Base-by-base conservation (phyloP, 2,888 invertebrate species). In the Tolmerus cingulatus region DNA sequence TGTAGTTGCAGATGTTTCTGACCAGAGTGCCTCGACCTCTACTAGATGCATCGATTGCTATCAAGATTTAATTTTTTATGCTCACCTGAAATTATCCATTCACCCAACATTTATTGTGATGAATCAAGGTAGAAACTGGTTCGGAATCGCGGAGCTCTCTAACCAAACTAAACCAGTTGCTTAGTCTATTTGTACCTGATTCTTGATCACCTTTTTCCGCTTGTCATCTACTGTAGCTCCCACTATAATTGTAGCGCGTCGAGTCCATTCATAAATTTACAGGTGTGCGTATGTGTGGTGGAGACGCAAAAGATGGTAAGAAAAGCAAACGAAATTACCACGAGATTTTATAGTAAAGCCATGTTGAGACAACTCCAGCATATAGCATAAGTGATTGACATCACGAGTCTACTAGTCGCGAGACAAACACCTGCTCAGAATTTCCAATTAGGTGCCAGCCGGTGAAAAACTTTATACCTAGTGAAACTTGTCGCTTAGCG, bases 241-340 rank as follows among this genome's bases (percentile, higher is more conserved):
- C 82, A 82, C 66, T 82, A 82, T 82, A 82, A 82, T 82, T 82
- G 82, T 57, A 57, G 34, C 23, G 79, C 55, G 40, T 23, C 7
- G 57, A 82, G 57, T 82, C 37, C 82, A 82, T 82, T 82, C 82
- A 82, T 82, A 82, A 82, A 82, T 82, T 57, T 82, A 5, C 78
- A 43, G 8, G 19, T 34, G n/a, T 37, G 12, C 37, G 23, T 16
- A n/a, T 34, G n/a, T 19, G 19, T 82, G 14, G 14, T 34, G 19
- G 19, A 66, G 19, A 8, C 23, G 27, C 34, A 81, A 82, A 82
- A 82, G 40, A 57, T 19, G 14, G 66, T 37, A 23, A 57, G 57
- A 57, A 55, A 57, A 19, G 46, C 55, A 57, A 37, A 30, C 82
- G 19, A 66, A 82, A 82, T 82, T 82, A 82, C 37, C 40, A 66